Percentiles rank a stretch among this genome's conserved stretches.
Conservation (phyloP, 2,888 invertebrate genomes). For the Zaprionus bogoriensis region DNA sequence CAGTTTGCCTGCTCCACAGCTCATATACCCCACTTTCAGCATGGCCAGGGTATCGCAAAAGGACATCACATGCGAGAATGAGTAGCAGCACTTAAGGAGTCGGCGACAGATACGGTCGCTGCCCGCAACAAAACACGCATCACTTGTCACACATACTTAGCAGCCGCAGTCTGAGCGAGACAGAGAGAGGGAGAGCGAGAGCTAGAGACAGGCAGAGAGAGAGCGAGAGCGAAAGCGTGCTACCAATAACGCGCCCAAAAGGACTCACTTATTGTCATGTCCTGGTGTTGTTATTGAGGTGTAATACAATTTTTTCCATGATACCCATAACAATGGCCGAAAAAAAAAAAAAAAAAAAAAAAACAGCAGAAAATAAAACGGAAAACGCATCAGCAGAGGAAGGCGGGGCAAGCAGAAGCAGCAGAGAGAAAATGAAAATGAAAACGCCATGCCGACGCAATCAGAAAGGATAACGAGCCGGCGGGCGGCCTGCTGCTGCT, state of each 20-base stretch:
- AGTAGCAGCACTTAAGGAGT: slow-evolving; percentile 78
- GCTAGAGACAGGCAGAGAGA: neutral
- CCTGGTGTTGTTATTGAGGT: slow-evolving; percentile 82
- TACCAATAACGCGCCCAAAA: slow-evolving; percentile 43
- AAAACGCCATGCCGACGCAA: slow-evolving; percentile 54
- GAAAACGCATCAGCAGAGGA: no score
- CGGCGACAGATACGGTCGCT: slow-evolving; percentile 29
- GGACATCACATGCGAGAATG: slow-evolving; percentile 62
- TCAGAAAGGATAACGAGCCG: slow-evolving; percentile 70
- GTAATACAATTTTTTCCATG: slow-evolving; percentile 82
- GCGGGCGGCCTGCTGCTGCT: no score
- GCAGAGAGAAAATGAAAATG: slow-evolving; percentile 20
- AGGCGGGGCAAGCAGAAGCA: slow-evolving; percentile 5
- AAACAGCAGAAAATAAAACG: neutral
- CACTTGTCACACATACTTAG: slow-evolving; percentile 80
- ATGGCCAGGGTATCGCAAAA: slow-evolving; percentile 41
- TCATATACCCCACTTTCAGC: neutral
- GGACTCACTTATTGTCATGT: slow-evolving; percentile 74
- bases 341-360: slow-evolving; percentile 15
- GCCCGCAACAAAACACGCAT: slow-evolving; percentile 82
- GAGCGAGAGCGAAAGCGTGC: neutral
- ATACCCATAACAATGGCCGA: slow-evolving; percentile 71
- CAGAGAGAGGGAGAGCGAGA: neutral
- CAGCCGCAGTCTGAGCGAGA: slow-evolving; percentile 9
- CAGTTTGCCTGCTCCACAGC: no score